These are phyloP conservation scores for Coccyzus lansbergi DNA, from an alignment of 2,797 vertebrate genomes.

Conservation along the genomic window DNA sequence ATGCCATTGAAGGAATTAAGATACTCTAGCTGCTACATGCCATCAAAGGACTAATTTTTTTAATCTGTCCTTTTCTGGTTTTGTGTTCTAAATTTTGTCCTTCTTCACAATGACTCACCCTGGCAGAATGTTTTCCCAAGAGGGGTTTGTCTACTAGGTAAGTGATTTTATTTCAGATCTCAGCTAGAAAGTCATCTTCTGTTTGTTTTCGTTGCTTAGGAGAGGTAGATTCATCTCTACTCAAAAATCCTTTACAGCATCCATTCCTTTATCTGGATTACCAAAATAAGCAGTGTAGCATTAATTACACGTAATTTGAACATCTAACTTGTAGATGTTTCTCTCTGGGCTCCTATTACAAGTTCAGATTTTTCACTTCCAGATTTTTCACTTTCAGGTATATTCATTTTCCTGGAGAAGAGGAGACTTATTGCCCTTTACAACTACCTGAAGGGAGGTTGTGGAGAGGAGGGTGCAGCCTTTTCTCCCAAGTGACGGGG, in stretches of 20 bases:
- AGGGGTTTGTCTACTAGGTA: neutral
- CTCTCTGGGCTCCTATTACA: neutral
- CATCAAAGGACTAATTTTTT: neutral
- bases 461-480: too few species aligned
- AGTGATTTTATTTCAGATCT: neutral
- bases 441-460: too few species aligned
- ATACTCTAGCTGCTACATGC: neutral
- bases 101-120: neutral
- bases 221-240: neutral
- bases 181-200: neutral
- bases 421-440: too few species aligned
- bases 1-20: neutral
- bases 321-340: neutral
- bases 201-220: neutral
- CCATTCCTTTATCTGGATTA: neutral
- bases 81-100: neutral
- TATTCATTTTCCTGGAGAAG: too few species aligned
- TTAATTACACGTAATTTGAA: neutral
- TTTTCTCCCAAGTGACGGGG: too few species aligned
- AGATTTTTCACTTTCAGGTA: too few species aligned
- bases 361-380: too few species aligned
- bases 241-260: neutral
- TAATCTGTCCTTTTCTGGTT: neutral
- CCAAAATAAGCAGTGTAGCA: neutral
- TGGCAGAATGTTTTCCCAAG: slow-evolving; percentile 1